Conservation (phyloP, 2,888 invertebrate species). For the Pristionchus exspectatus region DNA sequence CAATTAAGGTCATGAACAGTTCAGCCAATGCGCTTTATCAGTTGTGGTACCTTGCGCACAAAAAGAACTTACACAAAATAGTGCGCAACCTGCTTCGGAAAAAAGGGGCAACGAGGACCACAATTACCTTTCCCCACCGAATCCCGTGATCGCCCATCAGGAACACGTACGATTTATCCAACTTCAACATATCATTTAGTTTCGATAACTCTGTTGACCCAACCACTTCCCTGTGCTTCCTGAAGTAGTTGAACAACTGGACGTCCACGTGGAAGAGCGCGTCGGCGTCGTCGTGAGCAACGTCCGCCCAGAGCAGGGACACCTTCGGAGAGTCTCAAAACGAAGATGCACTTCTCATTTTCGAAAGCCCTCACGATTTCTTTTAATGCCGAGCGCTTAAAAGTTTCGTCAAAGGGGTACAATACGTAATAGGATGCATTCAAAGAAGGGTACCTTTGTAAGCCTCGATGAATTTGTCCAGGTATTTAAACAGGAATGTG, state of each 20-base stretch:
- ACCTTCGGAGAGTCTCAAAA: slow-evolving; percentile 63
- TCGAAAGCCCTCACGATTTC: too few relatives aligned
- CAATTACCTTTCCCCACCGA: slow-evolving; percentile 46
- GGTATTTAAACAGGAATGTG: slow-evolving; percentile 34
- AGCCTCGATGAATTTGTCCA: slow-evolving; percentile 41
- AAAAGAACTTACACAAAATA: too few relatives aligned
- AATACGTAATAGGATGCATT: too few relatives aligned
- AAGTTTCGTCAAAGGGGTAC: too few relatives aligned
- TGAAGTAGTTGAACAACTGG: slow-evolving; percentile 64
- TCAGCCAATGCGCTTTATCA: not conserved
- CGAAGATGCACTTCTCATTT: too few relatives aligned
- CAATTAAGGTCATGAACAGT: not conserved
- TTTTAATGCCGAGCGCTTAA: too few relatives aligned
- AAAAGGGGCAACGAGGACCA: not conserved
- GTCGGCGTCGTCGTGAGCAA: slow-evolving; percentile 67
- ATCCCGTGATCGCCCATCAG: slow-evolving; percentile 52
- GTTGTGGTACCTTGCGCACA: not conserved
- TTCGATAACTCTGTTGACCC: not conserved
- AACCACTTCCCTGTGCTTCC: slow-evolving; percentile 59
- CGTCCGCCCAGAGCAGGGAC: slow-evolving; percentile 65
- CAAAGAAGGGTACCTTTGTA: slow-evolving; percentile 54
- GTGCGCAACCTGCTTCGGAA: not conserved
- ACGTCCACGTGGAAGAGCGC: slow-evolving; percentile 65
- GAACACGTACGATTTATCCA: slow-evolving; percentile 49
- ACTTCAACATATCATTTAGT: not conserved